Percentiles rank a stretch among this genome's conserved stretches.
Conservation (phyloP, 2,888 invertebrate genomes). For the Corythucha ciliata region DNA sequence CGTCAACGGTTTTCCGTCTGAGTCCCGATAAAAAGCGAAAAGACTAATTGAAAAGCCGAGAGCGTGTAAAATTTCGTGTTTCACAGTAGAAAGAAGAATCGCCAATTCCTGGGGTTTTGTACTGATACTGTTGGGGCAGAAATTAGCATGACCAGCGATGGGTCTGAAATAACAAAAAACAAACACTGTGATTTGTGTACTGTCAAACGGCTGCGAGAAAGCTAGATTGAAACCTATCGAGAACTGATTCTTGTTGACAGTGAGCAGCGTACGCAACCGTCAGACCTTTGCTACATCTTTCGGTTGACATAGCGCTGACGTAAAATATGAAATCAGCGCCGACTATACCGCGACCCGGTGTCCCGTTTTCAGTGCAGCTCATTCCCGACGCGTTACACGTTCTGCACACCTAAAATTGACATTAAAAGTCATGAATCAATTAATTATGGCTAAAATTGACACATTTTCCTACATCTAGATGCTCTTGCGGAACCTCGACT, state of each 20-base stretch:
- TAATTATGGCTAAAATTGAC: background rate
- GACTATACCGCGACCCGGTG: conserved; percentile 57
- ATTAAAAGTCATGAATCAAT: background rate
- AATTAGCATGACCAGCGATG: conserved; percentile 96
- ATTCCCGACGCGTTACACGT: conserved; percentile 80
- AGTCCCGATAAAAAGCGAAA: conserved; percentile 92
- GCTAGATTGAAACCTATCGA: conserved; percentile 60
- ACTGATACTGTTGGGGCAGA: conserved; percentile 90
- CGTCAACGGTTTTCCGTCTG: conserved; percentile 78
- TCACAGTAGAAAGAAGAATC: conserved; percentile 87
- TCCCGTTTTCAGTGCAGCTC: conserved; percentile 56
- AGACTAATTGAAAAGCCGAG: conserved; percentile 93
- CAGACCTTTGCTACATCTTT: conserved; percentile 78
- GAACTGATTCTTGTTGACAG: conserved; percentile 88
- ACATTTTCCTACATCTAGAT: conserved; percentile 67
- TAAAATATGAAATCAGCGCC: conserved; percentile 93
- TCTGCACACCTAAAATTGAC: conserved; percentile 63
- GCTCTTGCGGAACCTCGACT: conserved; percentile 82
- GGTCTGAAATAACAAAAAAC: conserved; percentile 53
- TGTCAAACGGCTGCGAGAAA: background rate
- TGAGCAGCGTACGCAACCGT: conserved; percentile 98
- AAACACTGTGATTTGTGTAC: conserved; percentile 1
- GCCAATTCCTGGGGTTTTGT: conserved; percentile 84
- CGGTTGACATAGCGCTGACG: conserved; percentile 88
- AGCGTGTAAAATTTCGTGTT: conserved; percentile 97